These are phyloP conservation scores for Herminia tarsipennalis DNA, from an alignment of 2,888 invertebrate species.

Conservation along the genomic window DNA sequence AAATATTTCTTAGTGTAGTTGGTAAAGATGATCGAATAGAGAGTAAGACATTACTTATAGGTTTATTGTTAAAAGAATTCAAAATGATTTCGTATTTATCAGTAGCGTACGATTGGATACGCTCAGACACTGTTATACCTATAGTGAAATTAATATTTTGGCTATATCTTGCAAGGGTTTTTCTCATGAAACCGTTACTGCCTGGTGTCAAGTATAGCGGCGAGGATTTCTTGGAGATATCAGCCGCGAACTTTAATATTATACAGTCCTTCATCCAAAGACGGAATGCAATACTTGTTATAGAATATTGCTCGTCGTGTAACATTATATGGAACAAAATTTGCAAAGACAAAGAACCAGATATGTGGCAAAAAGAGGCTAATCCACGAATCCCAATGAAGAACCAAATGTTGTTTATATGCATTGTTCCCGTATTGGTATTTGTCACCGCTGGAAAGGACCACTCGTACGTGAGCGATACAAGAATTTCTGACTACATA, in stretches of 20 bases:
- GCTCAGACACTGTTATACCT: constrained; percentile 73
- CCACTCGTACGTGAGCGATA: constrained; percentile 58
- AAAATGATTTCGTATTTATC: constrained; percentile 67
- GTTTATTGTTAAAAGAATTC: constrained; percentile 59
- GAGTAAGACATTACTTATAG: constrained; percentile 61
- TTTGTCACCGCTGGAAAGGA: constrained; percentile 58
- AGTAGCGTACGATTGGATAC: constrained; percentile 67
- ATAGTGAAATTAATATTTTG: constrained; percentile 80
- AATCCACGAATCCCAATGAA: constrained; percentile 73
- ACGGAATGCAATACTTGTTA: constrained; percentile 54
- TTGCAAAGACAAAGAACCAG: constrained; percentile 53
- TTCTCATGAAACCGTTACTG: constrained; percentile 58
- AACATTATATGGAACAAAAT: constrained; percentile 62
- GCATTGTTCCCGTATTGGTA: constrained; percentile 87
- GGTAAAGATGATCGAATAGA: constrained; percentile 77
- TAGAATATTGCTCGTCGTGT: constrained; percentile 69
- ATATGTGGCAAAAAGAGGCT: constrained; percentile 36
- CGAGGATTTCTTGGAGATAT: constrained; percentile 67
- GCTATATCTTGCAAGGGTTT: constrained; percentile 68
- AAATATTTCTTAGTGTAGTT: constrained; percentile 84
- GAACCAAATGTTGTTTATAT: constrained; percentile 86
- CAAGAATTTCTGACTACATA: constrained; percentile 85
- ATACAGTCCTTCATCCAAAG: constrained; percentile 60
- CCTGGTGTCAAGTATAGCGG: constrained; percentile 61
- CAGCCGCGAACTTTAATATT: constrained; percentile 65